Evolutionary conservation across 1,140 invertebrate genomes (phyloP).

Genomic region (Zaprionus nigranus): DNA sequence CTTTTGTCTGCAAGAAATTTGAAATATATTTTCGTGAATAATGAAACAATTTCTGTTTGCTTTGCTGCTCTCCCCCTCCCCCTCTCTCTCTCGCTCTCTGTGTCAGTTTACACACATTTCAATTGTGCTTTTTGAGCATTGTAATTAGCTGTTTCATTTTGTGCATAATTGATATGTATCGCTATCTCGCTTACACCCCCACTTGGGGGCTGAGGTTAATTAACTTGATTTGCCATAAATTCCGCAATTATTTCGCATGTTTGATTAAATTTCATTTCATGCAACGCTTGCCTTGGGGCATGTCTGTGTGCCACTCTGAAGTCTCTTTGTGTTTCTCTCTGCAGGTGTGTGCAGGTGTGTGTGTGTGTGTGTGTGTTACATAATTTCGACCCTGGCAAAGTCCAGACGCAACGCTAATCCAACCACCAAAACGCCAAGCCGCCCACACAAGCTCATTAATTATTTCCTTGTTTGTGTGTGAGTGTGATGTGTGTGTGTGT

Average conservation of each 20-base stretch:
- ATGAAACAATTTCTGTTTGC: no score
- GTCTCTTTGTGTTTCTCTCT: slow-evolving; percentile 17
- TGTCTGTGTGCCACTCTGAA: slow-evolving; percentile 9
- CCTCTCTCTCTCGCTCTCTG: no score
- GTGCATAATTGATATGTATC: background rate
- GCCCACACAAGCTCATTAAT: slow-evolving; percentile 56
- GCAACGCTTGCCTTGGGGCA: background rate
- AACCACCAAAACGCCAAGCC: slow-evolving; percentile 19
- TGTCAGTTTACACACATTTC: no score
- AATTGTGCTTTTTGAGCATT: background rate
- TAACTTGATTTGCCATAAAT: slow-evolving; percentile 6
- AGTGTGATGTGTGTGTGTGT: background rate
- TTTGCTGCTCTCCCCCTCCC: no score
- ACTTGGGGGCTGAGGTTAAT: background rate
- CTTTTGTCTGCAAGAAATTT: no score
- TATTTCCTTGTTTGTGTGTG: slow-evolving; percentile 46
- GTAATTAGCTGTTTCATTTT: background rate
- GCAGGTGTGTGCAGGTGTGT: slow-evolving; percentile 6
- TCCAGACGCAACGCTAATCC: slow-evolving; percentile 29
- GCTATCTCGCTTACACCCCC: background rate
- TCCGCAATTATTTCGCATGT: slow-evolving; percentile 3
- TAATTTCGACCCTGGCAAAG: slow-evolving; percentile 39
- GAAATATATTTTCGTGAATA: no score
- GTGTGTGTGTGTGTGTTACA: slow-evolving; percentile 28
- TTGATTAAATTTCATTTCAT: slow-evolving; percentile 10